A percentile compares a stretch with the other conserved stretches of the same genome.
Conservation (phyloP, 2,797 vertebrate species). For the Peromyscus eremicus region DNA sequence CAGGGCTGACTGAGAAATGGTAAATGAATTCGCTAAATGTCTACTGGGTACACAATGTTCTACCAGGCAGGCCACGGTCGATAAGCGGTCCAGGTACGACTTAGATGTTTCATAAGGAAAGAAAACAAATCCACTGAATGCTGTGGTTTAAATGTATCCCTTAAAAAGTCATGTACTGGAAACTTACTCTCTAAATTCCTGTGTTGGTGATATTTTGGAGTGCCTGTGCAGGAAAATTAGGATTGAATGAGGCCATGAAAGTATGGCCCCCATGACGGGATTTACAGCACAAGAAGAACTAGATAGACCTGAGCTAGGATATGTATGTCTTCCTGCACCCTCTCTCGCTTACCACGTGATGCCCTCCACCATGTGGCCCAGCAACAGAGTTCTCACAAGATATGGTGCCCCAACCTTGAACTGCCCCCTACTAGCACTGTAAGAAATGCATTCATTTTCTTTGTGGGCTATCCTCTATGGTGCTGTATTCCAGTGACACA, state of each 20-base stretch:
- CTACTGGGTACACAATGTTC: background rate
- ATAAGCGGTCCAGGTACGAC: background rate
- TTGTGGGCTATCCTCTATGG: background rate
- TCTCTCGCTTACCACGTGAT: background rate
- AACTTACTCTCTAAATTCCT: background rate
- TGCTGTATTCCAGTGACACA: background rate
- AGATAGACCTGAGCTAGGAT: background rate
- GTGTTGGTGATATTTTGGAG: background rate
- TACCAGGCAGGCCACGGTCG: slow-evolving; percentile 2
- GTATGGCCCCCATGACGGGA: background rate
- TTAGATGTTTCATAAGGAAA: slow-evolving; percentile 54
- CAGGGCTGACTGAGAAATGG: slow-evolving; percentile 36
- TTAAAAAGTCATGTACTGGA: background rate
- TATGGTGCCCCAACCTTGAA: background rate
- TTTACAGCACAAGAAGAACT: background rate
- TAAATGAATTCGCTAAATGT: slow-evolving; percentile 57
- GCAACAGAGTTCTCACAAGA: background rate
- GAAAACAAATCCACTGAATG: slow-evolving; percentile 27
- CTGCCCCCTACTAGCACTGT: background rate
- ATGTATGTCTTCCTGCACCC: background rate
- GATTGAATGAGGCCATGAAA: background rate
- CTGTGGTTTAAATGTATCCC: background rate
- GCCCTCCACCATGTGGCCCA: background rate
- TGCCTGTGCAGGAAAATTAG: background rate
- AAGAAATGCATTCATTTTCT: background rate